A percentile compares a stretch with the other conserved stretches of the same genome.
Evolutionary conservation across 2,113 vertebrate genomes (phyloP).

Genomic region (Gobius niger): DNA sequence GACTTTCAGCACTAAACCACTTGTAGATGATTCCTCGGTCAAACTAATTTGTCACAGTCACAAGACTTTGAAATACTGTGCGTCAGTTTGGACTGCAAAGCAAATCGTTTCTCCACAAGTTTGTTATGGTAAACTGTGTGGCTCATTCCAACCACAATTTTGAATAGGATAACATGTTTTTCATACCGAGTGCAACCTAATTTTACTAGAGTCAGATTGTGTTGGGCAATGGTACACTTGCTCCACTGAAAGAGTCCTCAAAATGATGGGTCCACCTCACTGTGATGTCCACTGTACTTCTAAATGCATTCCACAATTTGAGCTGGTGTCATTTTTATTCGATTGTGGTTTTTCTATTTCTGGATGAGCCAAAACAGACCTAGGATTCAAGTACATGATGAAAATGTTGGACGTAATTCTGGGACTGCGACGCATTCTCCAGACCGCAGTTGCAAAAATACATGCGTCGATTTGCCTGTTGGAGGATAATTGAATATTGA

Average conservation of each 20-base stretch:
- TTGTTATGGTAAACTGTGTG: conserved; percentile 12
- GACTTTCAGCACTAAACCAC: conserved; percentile 18
- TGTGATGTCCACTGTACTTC: conserved; percentile 5
- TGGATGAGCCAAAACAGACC: neutral
- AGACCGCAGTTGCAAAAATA: conserved; percentile 20
- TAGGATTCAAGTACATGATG: neutral
- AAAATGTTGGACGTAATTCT: neutral
- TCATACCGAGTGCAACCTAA: neutral
- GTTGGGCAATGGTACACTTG: neutral
- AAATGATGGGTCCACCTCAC: conserved; percentile 31
- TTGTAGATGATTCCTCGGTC: conserved; percentile 36
- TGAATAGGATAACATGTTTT: conserved; percentile 4
- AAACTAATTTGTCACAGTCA: conserved; percentile 62
- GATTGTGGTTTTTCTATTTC: neutral
- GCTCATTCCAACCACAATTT: conserved; percentile 9
- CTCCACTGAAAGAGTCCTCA: conserved; percentile 6
- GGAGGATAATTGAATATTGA: conserved; percentile 59
- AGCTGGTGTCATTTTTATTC: neutral
- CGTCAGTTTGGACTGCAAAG: neutral
- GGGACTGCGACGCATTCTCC: conserved; percentile 9
- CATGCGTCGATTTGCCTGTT: conserved; percentile 16
- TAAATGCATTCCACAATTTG: neutral
- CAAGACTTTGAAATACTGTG: conserved; percentile 55
- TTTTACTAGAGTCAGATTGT: neutral
- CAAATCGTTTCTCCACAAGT: conserved; percentile 28